Evolutionary conservation across 2,113 vertebrate species (phyloP).

Genomic region (Syrmaticus mikado): DNA sequence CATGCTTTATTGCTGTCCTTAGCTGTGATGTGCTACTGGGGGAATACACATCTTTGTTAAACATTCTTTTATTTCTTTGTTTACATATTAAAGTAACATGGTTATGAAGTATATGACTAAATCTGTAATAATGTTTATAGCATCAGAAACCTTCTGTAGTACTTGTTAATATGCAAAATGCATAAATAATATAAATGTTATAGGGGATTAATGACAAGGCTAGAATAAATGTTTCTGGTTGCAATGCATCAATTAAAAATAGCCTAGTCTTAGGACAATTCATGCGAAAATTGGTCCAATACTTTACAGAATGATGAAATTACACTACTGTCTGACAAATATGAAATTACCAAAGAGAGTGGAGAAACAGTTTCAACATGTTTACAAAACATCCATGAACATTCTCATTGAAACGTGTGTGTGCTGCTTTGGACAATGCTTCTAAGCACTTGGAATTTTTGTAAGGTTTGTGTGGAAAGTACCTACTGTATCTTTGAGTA

Average conservation of each 20-base stretch:
- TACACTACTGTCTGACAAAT: neutral
- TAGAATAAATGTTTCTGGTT: slow-evolving; percentile 26
- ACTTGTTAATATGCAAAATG: slow-evolving; percentile 63
- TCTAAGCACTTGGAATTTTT: neutral
- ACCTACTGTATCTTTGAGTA: neutral
- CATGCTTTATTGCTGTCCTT: neutral
- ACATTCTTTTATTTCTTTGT: neutral
- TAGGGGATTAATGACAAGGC: neutral
- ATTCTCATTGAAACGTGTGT: neutral
- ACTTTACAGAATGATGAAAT: neutral
- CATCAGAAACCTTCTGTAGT: slow-evolving; percentile 67
- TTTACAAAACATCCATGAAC: neutral
- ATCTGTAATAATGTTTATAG: slow-evolving; percentile 37
- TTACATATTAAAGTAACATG: neutral
- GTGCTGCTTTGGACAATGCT: neutral
- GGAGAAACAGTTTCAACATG: neutral
- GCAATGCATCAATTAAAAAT: slow-evolving; percentile 32
- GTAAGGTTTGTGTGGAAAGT: neutral
- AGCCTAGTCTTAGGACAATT: slow-evolving; percentile 53
- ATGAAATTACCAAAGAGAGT: neutral
- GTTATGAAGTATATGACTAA: slow-evolving; percentile 23
- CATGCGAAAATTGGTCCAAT: neutral
- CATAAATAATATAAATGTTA: slow-evolving; percentile 64
- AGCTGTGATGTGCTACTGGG: neutral
- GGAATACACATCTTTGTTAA: neutral